These are phyloP conservation scores for Phrynosoma platyrhinos DNA, from an alignment of 2,113 vertebrate species.

Conservation along the genomic window DNA sequence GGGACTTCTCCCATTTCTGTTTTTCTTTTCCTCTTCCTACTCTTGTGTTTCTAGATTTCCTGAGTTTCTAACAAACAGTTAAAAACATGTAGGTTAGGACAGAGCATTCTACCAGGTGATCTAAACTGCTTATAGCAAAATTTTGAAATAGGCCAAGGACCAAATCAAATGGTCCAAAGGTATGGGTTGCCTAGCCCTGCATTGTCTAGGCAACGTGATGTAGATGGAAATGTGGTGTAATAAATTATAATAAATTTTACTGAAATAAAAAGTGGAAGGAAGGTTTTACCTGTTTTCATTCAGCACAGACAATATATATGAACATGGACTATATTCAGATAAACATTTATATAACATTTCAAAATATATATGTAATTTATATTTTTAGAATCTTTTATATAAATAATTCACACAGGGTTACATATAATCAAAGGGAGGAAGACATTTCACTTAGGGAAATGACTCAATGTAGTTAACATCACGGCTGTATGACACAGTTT, in stretches of 20 bases:
- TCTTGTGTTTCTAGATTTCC: too few relatives aligned
- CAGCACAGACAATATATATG: slow-evolving; percentile 10
- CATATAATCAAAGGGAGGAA: background rate
- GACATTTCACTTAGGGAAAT: background rate
- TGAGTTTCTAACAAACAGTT: too few relatives aligned
- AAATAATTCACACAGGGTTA: slow-evolving; percentile 31
- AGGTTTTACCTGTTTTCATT: slow-evolving; percentile 38
- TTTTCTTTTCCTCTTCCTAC: background rate
- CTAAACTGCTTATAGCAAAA: background rate
- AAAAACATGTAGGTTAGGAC: too few relatives aligned
- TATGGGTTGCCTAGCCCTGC: background rate
- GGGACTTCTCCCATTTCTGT: background rate
- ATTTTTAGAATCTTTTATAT: slow-evolving; percentile 2
- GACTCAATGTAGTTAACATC: background rate
- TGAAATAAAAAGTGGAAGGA: slow-evolving; percentile 22
- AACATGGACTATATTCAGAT: slow-evolving; percentile 6
- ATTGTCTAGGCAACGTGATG: background rate
- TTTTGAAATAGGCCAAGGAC: background rate
- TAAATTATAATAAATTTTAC: background rate
- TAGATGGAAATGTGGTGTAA: too few relatives aligned
- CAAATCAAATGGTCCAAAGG: background rate
- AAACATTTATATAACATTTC: slow-evolving; percentile 17
- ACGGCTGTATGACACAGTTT: slow-evolving; percentile 3
- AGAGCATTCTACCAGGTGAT: too few relatives aligned
- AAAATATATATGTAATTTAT: background rate